Evolutionary conservation across 2,113 vertebrate genomes (phyloP).

Genomic region (Zonotrichia leucophrys): DNA sequence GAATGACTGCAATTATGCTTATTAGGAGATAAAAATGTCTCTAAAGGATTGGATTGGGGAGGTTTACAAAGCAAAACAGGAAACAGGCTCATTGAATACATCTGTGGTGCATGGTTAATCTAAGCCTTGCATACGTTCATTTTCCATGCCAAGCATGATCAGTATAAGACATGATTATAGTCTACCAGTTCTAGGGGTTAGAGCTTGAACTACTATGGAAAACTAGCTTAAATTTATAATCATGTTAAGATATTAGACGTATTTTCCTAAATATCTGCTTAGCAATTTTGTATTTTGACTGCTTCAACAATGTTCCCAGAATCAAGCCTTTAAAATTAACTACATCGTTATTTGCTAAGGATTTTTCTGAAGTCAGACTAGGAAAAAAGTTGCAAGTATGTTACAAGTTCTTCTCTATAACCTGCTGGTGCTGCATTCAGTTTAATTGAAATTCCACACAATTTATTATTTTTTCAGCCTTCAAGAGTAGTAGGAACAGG

Average conservation of each 20-base stretch:
- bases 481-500: neutral
- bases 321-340: neutral
- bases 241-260: neutral
- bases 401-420: neutral
- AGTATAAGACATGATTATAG: constrained; percentile 12
- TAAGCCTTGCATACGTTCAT: constrained; percentile 11
- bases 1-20: constrained; percentile 47
- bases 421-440: neutral
- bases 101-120: constrained; percentile 32
- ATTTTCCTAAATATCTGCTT: constrained; percentile 16
- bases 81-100: constrained; percentile 37
- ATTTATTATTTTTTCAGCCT: neutral
- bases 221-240: constrained; percentile 48
- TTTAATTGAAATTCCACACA: neutral
- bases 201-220: constrained; percentile 10
- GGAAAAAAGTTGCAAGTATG: neutral
- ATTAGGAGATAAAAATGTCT: constrained; percentile 56
- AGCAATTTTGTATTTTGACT: neutral
- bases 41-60: constrained; percentile 15
- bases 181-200: constrained; percentile 34
- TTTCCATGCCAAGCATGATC: constrained; percentile 47
- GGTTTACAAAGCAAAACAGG: constrained; percentile 46
- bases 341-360: neutral
- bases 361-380: neutral
- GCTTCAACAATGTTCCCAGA: neutral